Evolutionary conservation across 2,113 vertebrate species (phyloP).

Genomic region (Clupea harengus): DNA sequence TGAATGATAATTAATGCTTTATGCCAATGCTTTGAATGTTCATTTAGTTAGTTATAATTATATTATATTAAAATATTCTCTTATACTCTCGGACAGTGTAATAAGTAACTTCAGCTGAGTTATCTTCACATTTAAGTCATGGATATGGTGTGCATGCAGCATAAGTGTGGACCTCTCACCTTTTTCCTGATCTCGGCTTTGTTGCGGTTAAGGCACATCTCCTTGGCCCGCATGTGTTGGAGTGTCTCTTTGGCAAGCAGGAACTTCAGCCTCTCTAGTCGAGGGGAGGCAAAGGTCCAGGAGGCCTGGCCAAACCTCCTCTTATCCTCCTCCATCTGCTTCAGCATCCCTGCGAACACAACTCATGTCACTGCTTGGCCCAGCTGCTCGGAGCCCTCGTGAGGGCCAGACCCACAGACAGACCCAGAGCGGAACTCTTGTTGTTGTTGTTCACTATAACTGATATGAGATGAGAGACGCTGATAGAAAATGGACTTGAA

Average conservation of each 20-base stretch:
- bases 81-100: no score
- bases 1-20: no score
- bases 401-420: not conserved
- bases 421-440: not conserved
- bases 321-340: slow-evolving; percentile 87
- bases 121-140: no score
- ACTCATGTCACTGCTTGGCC: not conserved
- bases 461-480: not conserved
- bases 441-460: not conserved
- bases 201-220: slow-evolving; percentile 86
- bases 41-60: no score
- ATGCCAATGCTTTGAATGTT: no score
- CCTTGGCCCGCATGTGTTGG: slow-evolving; percentile 86
- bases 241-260: slow-evolving; percentile 87
- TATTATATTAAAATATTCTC: no score
- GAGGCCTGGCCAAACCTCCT: slow-evolving; percentile 83
- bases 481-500: not conserved
- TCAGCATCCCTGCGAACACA: slow-evolving; percentile 81
- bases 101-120: no score
- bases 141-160: not conserved
- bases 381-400: not conserved
- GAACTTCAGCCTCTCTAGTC: slow-evolving; percentile 83
- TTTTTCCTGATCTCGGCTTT: slow-evolving; percentile 72
- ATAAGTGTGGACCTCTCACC: slow-evolving; percentile 63
- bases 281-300: slow-evolving; percentile 83